phyloP scores from a whole-genome alignment of 2,888 invertebrate genomes.

The Gonocerus acuteangulatus region DNA sequence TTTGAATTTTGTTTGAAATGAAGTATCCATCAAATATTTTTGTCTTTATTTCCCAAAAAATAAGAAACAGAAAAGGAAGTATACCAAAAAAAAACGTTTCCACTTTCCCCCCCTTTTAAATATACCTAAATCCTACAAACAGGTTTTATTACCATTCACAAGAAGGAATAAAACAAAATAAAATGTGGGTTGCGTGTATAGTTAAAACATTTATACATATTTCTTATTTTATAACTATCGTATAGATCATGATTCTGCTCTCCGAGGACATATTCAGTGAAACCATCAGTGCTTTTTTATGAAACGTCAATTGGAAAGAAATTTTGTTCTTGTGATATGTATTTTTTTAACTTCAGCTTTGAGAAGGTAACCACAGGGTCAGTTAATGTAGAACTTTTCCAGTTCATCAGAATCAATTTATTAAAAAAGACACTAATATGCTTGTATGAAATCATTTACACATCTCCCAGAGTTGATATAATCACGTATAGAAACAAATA shows the following conservation, averaged over 20 bases:
- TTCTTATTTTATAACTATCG: constrained; percentile 13
- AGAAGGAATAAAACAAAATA: background rate
- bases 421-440: no score
- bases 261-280: constrained; percentile 8
- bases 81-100: constrained; percentile 22
- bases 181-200: background rate
- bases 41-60: constrained; percentile 23
- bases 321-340: no score
- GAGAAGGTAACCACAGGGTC: no score
- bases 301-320: no score
- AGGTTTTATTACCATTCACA: constrained; percentile 8
- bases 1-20: constrained; percentile 18
- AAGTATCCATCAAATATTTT: constrained; percentile 16
- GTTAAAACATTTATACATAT: constrained; percentile 9
- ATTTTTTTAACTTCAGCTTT: no score
- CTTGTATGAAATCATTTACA: no score
- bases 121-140: background rate
- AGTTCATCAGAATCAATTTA: no score
- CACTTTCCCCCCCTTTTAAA: constrained; percentile 20
- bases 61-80: background rate
- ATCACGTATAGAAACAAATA: no score
- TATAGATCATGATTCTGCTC: constrained; percentile 21
- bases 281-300: background rate
- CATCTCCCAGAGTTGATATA: no score
- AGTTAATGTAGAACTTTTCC: no score